Evolutionary conservation across 2,888 invertebrate species (phyloP).

Genomic region (Caenorhabditis panamensis): DNA sequence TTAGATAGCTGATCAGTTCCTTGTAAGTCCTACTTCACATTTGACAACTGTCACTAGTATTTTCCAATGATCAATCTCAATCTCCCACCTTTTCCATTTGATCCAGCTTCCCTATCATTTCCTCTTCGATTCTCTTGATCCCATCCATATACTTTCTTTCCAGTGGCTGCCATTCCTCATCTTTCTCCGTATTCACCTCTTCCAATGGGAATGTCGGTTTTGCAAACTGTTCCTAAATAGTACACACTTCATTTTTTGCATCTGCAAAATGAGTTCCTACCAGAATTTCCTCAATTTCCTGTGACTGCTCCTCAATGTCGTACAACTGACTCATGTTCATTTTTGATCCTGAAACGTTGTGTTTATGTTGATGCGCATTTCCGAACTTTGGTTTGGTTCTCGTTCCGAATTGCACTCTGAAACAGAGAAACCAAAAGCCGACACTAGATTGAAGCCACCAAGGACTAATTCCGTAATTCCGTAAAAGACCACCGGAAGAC

Average conservation of each 20-base stretch:
- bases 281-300: constrained; percentile 58
- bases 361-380: constrained; percentile 1
- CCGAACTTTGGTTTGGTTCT: constrained; percentile 13
- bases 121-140: constrained; percentile 43
- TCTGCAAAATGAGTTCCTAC: constrained; percentile 16
- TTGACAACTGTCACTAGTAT: too few relatives aligned
- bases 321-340: constrained; percentile 31
- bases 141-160: constrained; percentile 56
- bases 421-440: too few relatives aligned
- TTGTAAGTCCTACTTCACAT: constrained; percentile 30
- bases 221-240: constrained; percentile 37
- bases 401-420: too few relatives aligned
- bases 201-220: constrained; percentile 59
- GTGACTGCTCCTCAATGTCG: constrained; percentile 47
- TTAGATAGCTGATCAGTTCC: not conserved
- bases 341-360: constrained; percentile 26
- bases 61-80: constrained; percentile 41
- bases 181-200: constrained; percentile 54
- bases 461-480: constrained; percentile 15
- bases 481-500: constrained; percentile 50
- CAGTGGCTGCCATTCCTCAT: constrained; percentile 59
- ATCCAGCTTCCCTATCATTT: constrained; percentile 34
- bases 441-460: constrained; percentile 27
- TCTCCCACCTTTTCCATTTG: constrained; percentile 45
- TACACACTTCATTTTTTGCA: not conserved